Evolutionary conservation across 1,140 invertebrate species (phyloP), one percentile per base, ranked within the genome.

Genomic region (Listronotus oregonensis): DNA sequence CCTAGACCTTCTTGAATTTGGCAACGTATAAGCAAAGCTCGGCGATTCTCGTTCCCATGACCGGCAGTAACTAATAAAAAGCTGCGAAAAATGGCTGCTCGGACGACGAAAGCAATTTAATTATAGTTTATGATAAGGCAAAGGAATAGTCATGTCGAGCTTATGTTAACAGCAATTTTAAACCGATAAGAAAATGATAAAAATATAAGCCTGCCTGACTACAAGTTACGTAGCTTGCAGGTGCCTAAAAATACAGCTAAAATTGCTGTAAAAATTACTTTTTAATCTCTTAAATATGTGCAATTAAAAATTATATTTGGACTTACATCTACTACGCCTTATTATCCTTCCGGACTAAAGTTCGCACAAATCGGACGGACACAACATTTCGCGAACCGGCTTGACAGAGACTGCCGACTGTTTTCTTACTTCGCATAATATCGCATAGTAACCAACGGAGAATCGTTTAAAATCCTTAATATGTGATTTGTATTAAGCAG

Each of bases 361-460:
- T 64, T 64, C 61, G 61, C 61, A 55, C 51, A 46, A 12, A 32
- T 21, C 59, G 59, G 46, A 34, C 14, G 44, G 21, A 59, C 56
- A 59, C 49, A 27, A 49, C 18, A 42, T 18, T 37, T 37, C 59
- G 31, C 59, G 40, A 37, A 32, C 59, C 31, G 57, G 34, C 60
- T 68, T 42, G 17, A 62, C 37, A 42, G 37, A 46, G 56, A 52
- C 60, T 39, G 55, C 55, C 67, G 59, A 70, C 65, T 73, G 68
- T 69, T 70, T 70, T 71, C 70, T 66, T 68, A 64, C 18, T 66
- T 67, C 64, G 52, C 62, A 58, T 52, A 58, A 52, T 65, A 69
- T 69, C 66, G 72, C 72, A 69, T 74, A 70, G 73, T 71, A 74
- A 74, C 73, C 72, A 71, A 71, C 72, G 66, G 67, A 73, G 63